Evolutionary conservation across 2,888 invertebrate genomes (phyloP).

Genomic region (Entomobrya proxima): DNA sequence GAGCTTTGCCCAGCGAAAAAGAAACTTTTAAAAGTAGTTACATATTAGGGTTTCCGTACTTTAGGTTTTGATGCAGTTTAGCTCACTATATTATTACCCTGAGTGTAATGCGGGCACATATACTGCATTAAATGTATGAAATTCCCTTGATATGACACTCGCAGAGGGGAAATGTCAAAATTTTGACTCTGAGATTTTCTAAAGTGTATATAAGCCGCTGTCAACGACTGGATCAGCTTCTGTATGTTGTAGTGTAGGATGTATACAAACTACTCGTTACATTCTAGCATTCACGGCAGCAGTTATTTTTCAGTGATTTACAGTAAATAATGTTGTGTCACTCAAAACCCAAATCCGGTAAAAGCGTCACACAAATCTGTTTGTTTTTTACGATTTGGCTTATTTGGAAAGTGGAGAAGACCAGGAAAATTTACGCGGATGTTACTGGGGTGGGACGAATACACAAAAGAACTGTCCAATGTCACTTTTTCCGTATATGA

Average conservation of each 20-base stretch:
- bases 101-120: not conserved
- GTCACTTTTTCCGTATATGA: slow-evolving; percentile 11
- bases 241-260: slow-evolving; percentile 25
- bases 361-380: not conserved
- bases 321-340: slow-evolving; percentile 27
- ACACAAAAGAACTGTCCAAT: slow-evolving; percentile 17
- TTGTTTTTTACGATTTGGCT: not conserved
- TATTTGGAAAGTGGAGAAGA: not conserved
- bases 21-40: slow-evolving; percentile 4
- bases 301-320: not conserved
- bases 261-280: slow-evolving; percentile 2
- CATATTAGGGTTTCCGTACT: not conserved
- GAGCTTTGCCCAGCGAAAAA: not conserved
- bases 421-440: not conserved
- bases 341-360: slow-evolving; percentile 26
- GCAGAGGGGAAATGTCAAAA: slow-evolving; percentile 63
- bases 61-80: no score
- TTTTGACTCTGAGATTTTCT: slow-evolving; percentile 47
- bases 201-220: slow-evolving; percentile 39
- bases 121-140: slow-evolving; percentile 5
- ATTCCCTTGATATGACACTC: slow-evolving; percentile 51
- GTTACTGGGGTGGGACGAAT: not conserved
- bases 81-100: not conserved
- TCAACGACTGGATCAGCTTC: slow-evolving; percentile 41
- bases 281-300: not conserved